phyloP scores from a whole-genome alignment of 2,888 invertebrate species.

The Listrodromus nycthemerus region DNA sequence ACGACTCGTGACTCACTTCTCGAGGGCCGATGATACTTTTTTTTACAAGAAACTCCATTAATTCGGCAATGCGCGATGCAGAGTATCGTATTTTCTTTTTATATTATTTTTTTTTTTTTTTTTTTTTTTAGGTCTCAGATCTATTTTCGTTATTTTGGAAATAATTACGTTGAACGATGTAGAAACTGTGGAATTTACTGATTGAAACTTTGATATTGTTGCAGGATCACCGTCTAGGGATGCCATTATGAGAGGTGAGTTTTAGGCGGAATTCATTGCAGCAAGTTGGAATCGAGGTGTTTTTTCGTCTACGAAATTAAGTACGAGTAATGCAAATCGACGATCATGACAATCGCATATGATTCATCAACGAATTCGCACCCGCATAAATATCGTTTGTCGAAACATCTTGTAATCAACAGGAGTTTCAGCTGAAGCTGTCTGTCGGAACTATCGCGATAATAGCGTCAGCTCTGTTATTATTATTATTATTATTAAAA shows the following conservation, averaged over 20 bases:
- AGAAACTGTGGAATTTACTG: constrained; percentile 6
- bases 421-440: too few species aligned
- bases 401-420: background rate
- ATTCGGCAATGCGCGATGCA: background rate
- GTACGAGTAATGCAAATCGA: background rate
- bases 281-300: background rate
- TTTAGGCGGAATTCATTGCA: constrained; percentile 14
- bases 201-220: constrained; percentile 69
- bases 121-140: background rate
- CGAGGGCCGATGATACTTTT: background rate
- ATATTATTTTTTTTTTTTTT: background rate
- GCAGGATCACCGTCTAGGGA: constrained; percentile 79
- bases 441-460: constrained; percentile 8
- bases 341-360: background rate
- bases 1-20: background rate
- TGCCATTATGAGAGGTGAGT: constrained; percentile 83
- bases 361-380: background rate
- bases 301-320: background rate
- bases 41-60: background rate
- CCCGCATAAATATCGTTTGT: constrained; percentile 11
- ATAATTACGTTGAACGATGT: background rate
- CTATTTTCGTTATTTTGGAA: background rate
- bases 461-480: background rate
- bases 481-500: constrained; percentile 11
- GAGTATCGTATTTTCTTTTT: background rate